phyloP scores from a whole-genome alignment of 1,140 invertebrate species.

The Brachionus paranguensis region DNA sequence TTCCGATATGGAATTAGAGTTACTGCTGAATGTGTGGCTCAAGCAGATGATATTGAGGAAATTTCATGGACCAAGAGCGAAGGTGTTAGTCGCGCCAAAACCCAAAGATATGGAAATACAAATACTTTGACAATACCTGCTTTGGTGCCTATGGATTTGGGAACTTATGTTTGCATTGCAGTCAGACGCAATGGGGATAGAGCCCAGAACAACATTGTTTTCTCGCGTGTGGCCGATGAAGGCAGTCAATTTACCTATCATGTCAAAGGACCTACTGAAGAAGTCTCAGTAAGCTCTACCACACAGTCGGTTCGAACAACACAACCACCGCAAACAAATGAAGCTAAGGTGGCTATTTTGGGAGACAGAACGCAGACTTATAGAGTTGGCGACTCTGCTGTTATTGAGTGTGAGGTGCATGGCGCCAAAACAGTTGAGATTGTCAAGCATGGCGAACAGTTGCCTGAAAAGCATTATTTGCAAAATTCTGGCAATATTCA shows the following conservation, averaged over 20 bases:
- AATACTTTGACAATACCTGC: slow-evolving; percentile 20
- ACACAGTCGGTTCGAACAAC: neutral
- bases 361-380: neutral
- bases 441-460: neutral
- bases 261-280: slow-evolving; percentile 32
- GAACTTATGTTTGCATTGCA: slow-evolving; percentile 37
- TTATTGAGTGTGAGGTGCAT: neutral
- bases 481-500: neutral
- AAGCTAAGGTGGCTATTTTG: neutral
- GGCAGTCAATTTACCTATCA: slow-evolving; percentile 38
- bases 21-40: slow-evolving; percentile 30
- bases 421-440: neutral
- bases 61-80: slow-evolving; percentile 30
- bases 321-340: neutral
- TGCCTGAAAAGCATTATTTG: neutral
- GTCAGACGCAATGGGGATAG: neutral
- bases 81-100: neutral
- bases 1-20: slow-evolving; percentile 11
- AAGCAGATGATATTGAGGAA: neutral
- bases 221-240: neutral
- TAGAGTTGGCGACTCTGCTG: neutral
- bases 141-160: slow-evolving; percentile 29
- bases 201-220: slow-evolving; percentile 33
- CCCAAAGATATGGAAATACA: neutral
- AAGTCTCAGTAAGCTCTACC: neutral